Conservation (phyloP, 2,888 invertebrate genomes). For the Parapristionchus giblindavisi region DNA sequence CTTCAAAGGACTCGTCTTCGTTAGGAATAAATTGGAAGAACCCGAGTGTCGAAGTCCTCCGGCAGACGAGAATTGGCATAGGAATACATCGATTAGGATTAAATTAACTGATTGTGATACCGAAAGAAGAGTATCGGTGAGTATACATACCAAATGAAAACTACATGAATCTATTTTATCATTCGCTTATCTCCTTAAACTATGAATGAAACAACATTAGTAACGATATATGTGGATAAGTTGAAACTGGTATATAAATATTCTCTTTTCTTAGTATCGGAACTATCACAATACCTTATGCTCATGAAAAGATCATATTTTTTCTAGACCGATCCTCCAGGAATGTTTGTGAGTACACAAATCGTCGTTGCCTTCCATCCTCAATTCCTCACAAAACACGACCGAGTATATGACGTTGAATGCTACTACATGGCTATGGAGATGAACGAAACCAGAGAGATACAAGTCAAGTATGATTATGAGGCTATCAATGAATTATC, state of each 20-base stretch:
- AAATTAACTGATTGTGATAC: constrained; percentile 27
- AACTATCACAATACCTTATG: too few species aligned
- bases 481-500: not conserved
- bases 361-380: constrained; percentile 67
- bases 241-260: too few species aligned
- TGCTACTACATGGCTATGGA: constrained; percentile 69
- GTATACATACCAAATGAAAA: not conserved
- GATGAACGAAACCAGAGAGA: constrained; percentile 58
- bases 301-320: too few species aligned
- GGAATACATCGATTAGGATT: constrained; percentile 33
- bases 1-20: constrained; percentile 36
- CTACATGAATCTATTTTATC: too few species aligned
- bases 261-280: too few species aligned
- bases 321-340: constrained; percentile 60
- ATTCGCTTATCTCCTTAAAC: too few species aligned
- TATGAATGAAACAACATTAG: too few species aligned
- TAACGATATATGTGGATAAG: too few species aligned
- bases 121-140: constrained; percentile 14
- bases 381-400: constrained; percentile 65
- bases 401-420: constrained; percentile 64
- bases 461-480: constrained; percentile 59
- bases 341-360: constrained; percentile 61
- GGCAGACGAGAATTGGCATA: constrained; percentile 15
- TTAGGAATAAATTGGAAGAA: constrained; percentile 26
- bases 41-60: constrained; percentile 35